Evolutionary conservation across 1,140 invertebrate species (phyloP).

Genomic region (Planococcus citri): DNA sequence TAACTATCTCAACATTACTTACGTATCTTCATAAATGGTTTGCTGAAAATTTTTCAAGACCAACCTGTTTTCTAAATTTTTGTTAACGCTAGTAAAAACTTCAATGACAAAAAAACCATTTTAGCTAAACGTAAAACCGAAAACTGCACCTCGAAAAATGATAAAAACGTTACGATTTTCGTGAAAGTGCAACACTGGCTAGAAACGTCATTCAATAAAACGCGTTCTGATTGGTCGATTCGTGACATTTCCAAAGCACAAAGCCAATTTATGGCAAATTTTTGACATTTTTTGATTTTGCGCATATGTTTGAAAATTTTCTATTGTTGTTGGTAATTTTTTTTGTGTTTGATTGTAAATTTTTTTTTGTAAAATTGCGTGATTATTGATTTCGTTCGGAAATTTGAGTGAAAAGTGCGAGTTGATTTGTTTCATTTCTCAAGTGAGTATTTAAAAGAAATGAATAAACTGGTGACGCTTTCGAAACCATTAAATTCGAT

Average conservation of each 20-base stretch:
- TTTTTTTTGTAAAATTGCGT: not conserved
- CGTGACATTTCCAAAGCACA: too few relatives aligned
- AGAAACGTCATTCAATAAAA: not conserved
- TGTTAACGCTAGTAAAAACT: constrained; percentile 1
- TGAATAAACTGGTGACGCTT: constrained; percentile 11
- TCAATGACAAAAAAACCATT: constrained; percentile 1
- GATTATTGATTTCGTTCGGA: constrained; percentile 5
- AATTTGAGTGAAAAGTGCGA: not conserved
- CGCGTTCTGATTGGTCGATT: not conserved
- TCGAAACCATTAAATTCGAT: constrained; percentile 6
- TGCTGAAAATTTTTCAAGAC: not conserved
- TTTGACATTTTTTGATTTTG: not conserved
- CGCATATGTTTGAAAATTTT: not conserved
- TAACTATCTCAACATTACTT: not conserved
- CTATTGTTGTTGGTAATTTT: not conserved
- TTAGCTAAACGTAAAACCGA: not conserved
- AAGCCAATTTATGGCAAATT: not conserved
- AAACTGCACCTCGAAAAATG: not conserved
- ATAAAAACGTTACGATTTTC: not conserved
- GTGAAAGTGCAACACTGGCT: not conserved
- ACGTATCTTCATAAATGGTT: not conserved
- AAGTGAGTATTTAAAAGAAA: constrained; percentile 11
- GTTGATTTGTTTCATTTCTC: not conserved
- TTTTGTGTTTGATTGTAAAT: not conserved
- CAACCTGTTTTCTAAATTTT: constrained; percentile 1